Evolutionary conservation across 1,140 invertebrate genomes (phyloP).

Genomic region (Papilio xuthus): DNA sequence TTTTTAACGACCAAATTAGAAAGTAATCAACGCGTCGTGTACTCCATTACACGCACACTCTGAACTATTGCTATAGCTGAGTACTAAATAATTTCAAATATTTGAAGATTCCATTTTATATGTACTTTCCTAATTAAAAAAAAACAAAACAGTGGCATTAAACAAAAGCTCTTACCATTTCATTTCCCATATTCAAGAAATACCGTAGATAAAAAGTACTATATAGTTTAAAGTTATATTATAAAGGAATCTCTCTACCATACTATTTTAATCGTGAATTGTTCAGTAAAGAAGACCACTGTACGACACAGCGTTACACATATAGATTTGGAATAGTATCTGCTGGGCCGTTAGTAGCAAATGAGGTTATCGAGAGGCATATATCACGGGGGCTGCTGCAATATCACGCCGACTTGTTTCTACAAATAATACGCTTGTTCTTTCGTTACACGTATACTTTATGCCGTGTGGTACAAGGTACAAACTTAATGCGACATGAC

Average conservation of each 20-base stretch:
- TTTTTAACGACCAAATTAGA: conserved; percentile 39
- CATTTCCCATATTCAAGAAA: no score
- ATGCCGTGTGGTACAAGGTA: conserved; percentile 43
- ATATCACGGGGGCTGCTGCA: conserved; percentile 55
- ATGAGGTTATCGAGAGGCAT: conserved; percentile 60
- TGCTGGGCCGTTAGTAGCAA: background rate
- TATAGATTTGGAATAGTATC: background rate
- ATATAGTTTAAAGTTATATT: no score
- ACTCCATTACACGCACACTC: conserved; percentile 9
- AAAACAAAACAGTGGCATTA: no score
- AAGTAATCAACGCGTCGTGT: conserved; percentile 26
- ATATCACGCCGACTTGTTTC: conserved; percentile 63
- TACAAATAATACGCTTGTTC: conserved; percentile 71
- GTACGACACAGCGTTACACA: background rate
- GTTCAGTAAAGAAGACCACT: no score
- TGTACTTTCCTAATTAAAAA: no score
- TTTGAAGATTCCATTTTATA: background rate
- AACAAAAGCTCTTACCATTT: no score
- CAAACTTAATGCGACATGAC: conserved; percentile 18
- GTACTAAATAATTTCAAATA: background rate
- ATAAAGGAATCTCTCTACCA: no score
- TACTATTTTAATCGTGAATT: no score
- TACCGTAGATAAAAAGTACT: no score
- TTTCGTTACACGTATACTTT: conserved; percentile 56
- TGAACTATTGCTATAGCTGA: conserved; percentile 13